Evolutionary conservation across 2,113 vertebrate genomes (phyloP), one percentile per base, ranked within the genome.

Genomic region (Lucifuga dentata): DNA sequence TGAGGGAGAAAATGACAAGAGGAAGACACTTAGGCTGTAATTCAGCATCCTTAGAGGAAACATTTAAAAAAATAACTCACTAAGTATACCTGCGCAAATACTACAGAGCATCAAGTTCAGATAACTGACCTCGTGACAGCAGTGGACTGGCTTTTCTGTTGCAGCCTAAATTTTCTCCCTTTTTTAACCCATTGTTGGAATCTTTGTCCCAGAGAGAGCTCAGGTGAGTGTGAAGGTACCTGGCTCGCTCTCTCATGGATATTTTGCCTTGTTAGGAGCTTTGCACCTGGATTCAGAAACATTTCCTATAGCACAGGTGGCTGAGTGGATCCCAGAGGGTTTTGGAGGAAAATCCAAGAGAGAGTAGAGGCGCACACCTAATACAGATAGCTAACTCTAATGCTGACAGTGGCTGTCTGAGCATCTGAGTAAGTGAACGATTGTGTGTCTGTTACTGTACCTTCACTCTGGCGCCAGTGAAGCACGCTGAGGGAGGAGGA

Each of bases 1-100:
- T 92, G 87, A 86, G 87, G 83, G 75, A 70, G 61, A 81, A 88
- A 90, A 90, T 88, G 86, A 90, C 45, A 43, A 89, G 86, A 57
- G 49, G 40, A 62, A 77, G 88, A 86, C 83, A 83, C 69, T 81
- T 83, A 52, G 60, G 61, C 74, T 76, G 85, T 91, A 91, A 90
- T 91, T 92, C 86, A 84, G 79, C 39, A 36, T 59, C 66, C 72
- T 80, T 57, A 62, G 36, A 68, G 58, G 60, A 82, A 63, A 62
- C 2, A 3, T 50, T 59, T 40, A 19, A 60, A 2, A 11, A 21
- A 65, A 49, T 49, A 45, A 65, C 20, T 26, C 29, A 43, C 44
- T 58, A 20, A 50, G 61, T 26, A 71, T 58, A 69, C 64, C 41
- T 73, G 62, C 51, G 49, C n/a, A 65, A 61, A 66, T 17, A 38